These are phyloP conservation scores for Caenorhabditis uteleia DNA, from an alignment of 2,888 invertebrate species.

Conservation along the genomic window DNA sequence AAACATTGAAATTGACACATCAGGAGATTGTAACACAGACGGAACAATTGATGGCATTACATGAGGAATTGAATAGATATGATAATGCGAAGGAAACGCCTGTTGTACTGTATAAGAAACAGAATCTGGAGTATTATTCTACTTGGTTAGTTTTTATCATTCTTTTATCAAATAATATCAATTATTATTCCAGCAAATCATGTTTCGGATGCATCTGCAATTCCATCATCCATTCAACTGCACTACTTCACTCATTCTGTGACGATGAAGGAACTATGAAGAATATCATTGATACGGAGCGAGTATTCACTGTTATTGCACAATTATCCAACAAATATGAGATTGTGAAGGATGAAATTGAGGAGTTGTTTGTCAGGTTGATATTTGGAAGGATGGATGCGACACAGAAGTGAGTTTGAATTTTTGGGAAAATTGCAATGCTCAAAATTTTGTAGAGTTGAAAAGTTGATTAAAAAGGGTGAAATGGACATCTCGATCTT, in stretches of 20 bases:
- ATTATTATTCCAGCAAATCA: constrained; percentile 38
- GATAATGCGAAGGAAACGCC: constrained; percentile 25
- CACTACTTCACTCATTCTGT: constrained; percentile 77
- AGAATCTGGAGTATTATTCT: no score
- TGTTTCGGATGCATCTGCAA: constrained; percentile 79
- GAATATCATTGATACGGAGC: neutral
- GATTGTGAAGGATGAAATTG: constrained; percentile 32
- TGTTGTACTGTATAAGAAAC: constrained; percentile 13
- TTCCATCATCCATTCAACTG: constrained; percentile 90
- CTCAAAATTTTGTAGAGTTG: constrained; percentile 3
- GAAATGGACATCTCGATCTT: constrained; percentile 22
- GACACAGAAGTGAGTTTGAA: constrained; percentile 7
- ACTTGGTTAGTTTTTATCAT: neutral
- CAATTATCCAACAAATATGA: constrained; percentile 14
- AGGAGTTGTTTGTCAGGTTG: constrained; percentile 36
- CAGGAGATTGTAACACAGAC: constrained; percentile 36
- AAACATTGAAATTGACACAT: constrained; percentile 52
- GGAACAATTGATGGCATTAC: constrained; percentile 39
- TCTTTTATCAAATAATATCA: neutral
- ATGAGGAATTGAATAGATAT: constrained; percentile 44
- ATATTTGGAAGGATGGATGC: constrained; percentile 29
- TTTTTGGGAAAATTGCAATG: neutral
- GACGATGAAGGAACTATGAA: constrained; percentile 29
- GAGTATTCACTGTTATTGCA: constrained; percentile 5
- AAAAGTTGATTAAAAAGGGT: constrained; percentile 20